Percentiles rank a stretch among this genome's conserved stretches.
phyloP scores from a whole-genome alignment of 2,888 invertebrate genomes.

The Beris chalybata region DNA sequence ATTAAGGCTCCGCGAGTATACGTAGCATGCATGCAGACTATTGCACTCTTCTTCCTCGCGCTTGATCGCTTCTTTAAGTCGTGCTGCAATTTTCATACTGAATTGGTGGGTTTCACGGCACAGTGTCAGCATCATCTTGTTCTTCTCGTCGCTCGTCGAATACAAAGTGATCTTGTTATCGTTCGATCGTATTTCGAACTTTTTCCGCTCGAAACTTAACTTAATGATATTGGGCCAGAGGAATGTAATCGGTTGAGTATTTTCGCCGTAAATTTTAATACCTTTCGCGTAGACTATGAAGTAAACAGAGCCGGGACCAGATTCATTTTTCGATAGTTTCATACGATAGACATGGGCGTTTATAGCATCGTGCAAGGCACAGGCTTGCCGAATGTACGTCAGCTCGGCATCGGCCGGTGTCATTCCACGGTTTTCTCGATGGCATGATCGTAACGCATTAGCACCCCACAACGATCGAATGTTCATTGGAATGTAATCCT shows the following conservation, averaged over 20 bases:
- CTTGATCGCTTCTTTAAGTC: slow-evolving; percentile 78
- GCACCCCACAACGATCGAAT: slow-evolving; percentile 61
- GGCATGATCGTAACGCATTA: slow-evolving; percentile 68
- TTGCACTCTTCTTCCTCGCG: slow-evolving; percentile 80
- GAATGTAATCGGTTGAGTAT: slow-evolving; percentile 73
- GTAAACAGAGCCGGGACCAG: slow-evolving; percentile 78
- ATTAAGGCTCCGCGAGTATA: slow-evolving; percentile 68
- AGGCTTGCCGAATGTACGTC: slow-evolving; percentile 87
- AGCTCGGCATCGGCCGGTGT: slow-evolving; percentile 79
- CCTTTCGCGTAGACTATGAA: slow-evolving; percentile 91
- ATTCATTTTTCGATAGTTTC: slow-evolving; percentile 73
- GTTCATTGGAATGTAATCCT: slow-evolving; percentile 79
- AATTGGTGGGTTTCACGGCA: slow-evolving; percentile 95
- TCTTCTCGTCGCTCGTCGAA: slow-evolving; percentile 90
- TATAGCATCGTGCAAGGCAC: slow-evolving; percentile 78
- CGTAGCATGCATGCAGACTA: slow-evolving; percentile 69
- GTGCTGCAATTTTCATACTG: slow-evolving; percentile 87
- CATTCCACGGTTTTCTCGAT: slow-evolving; percentile 79
- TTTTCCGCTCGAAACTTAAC: slow-evolving; percentile 94
- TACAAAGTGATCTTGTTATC: slow-evolving; percentile 87
- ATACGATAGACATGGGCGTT: slow-evolving; percentile 89
- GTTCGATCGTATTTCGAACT: slow-evolving; percentile 92
- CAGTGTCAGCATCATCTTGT: slow-evolving; percentile 82
- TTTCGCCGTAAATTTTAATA: slow-evolving; percentile 81
- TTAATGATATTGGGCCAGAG: slow-evolving; percentile 96